Percentiles rank a stretch among this genome's conserved stretches.
Evolutionary conservation across 2,797 vertebrate genomes (phyloP).

Genomic region (Macropus fuliginosus): DNA sequence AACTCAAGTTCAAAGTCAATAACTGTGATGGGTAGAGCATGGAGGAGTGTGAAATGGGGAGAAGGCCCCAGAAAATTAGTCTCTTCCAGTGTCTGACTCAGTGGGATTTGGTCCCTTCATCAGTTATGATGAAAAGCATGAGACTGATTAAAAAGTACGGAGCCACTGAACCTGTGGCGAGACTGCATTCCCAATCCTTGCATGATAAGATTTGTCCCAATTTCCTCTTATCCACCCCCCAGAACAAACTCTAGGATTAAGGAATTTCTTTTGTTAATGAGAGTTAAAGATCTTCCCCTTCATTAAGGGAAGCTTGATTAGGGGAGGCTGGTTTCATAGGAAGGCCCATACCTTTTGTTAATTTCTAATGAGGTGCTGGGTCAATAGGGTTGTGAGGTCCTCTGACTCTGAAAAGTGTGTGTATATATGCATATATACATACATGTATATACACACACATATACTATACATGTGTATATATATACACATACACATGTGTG

Average conservation of each 20-base stretch:
- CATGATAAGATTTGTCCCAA: background rate
- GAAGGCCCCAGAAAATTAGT: background rate
- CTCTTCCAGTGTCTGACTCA: background rate
- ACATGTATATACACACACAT: too few species aligned
- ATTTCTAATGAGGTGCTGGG: too few species aligned
- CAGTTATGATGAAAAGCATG: background rate
- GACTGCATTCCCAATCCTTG: background rate
- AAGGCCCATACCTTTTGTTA: too few species aligned
- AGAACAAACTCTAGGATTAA: background rate
- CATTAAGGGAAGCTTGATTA: too few species aligned
- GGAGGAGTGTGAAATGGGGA: background rate
- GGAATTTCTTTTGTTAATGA: background rate
- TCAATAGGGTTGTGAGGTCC: too few species aligned
- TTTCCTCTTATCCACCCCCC: background rate
- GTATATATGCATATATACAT: too few species aligned
- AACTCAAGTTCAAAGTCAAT: background rate
- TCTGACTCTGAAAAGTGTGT: too few species aligned
- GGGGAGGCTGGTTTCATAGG: too few species aligned
- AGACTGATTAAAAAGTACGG: background rate
- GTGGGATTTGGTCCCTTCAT: background rate
- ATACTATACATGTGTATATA: too few species aligned
- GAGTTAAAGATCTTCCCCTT: too few species aligned
- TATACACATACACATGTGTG: too few species aligned
- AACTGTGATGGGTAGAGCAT: background rate
- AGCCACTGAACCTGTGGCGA: background rate